Base-by-base conservation (phyloP, 2,113 vertebrate species). In the Phainopepla nitens region DNA sequence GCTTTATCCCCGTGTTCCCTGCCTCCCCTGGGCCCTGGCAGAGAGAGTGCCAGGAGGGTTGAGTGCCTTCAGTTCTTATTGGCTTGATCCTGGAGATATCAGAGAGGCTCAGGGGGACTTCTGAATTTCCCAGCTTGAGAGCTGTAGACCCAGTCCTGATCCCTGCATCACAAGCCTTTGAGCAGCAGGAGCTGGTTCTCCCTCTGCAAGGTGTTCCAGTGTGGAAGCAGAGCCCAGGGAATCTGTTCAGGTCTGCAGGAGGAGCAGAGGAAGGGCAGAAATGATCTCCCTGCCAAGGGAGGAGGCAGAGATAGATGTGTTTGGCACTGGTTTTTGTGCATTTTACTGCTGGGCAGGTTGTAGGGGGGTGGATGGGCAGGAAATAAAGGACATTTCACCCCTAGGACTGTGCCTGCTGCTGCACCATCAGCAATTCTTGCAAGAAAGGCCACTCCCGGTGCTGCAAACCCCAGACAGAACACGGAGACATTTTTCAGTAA, bases 391-490 rank as follows among this genome's bases (percentile, higher is more conserved):
- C 54, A 35, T 35, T 88, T 93, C 62, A 49, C 21, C 44, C 57
- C 64, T n/a, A 61, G 47, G 45, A 86, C 23, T 45, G 29, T 24
- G 16, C 22, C 51, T 90, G 62, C 66, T 93, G 44, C 62, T 81
- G 68, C 27, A 36, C 3, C 1, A 61, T 50, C 7, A 9, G 89
- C 66, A 41, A 15, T 89, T 93, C 35, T 33, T 90, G 64, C 64
- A 58, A 22, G 31, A 64, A 85, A 79, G 28, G 49, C 57, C 29
- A 11, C 47, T 77, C 35, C 54, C 0, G 0, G 12, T 33, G 70
- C 89, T 95, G 50, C 62, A 91, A 72, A 80, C 24, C 29, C 41
- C 12, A 42, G 66, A 44, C 64, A 94, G 87, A 54, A n/a, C n/a
- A 77, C 39, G 1, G 35, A 82, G 73, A 35, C 16, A 6, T 88